A percentile compares a stretch with the other conserved stretches of the same genome.
Evolutionary conservation across 2,797 vertebrate species (phyloP).

Genomic region (Channallabes apus): DNA sequence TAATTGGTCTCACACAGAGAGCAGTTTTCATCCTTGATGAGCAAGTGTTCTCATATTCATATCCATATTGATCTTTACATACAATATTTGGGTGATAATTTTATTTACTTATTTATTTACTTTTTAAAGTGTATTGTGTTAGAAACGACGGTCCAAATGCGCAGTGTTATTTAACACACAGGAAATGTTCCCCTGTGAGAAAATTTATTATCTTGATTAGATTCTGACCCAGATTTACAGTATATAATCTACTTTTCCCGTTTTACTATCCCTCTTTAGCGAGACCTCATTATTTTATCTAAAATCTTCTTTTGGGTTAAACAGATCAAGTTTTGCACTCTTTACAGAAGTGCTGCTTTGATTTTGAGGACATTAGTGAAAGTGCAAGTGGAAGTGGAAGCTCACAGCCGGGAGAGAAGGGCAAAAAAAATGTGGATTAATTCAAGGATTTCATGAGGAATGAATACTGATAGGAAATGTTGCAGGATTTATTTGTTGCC

Average conservation of each 20-base stretch:
- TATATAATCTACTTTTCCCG: background rate
- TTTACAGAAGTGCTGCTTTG: background rate
- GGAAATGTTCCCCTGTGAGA: background rate
- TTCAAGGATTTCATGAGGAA: background rate
- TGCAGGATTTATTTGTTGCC: background rate
- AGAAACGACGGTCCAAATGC: background rate
- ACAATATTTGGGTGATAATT: background rate
- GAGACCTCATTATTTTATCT: constrained; percentile 30
- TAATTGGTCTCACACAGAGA: constrained; percentile 19
- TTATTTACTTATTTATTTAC: too few species aligned
- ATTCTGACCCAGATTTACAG: constrained; percentile 24
- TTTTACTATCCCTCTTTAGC: constrained; percentile 23
- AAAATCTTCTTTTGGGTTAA: constrained; percentile 26
- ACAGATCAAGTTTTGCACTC: background rate
- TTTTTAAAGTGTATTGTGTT: background rate
- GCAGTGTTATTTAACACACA: too few species aligned
- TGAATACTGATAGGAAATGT: background rate
- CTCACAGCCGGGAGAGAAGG: background rate
- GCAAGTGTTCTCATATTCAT: background rate
- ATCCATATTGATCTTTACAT: background rate
- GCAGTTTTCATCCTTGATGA: background rate
- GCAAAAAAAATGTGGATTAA: too few species aligned
- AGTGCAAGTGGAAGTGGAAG: background rate
- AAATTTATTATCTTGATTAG: background rate
- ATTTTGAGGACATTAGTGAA: background rate